phyloP scores from a whole-genome alignment of 2,797 vertebrate genomes.

The Neopelma chrysocephalum region DNA sequence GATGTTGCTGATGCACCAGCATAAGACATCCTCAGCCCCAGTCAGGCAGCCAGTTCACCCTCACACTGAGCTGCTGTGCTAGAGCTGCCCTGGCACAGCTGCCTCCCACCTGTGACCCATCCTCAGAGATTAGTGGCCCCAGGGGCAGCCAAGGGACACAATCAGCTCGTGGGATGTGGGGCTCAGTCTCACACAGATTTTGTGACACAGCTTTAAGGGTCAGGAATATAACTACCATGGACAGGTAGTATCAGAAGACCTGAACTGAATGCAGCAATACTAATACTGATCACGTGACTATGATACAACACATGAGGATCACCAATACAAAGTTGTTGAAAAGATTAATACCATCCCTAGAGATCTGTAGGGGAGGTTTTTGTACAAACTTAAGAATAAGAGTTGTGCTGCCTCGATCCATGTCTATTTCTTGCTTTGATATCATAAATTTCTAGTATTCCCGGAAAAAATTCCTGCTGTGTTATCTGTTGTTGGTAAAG shows the following conservation, averaged over 20 bases:
- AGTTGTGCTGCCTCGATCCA: background rate
- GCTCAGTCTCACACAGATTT: background rate
- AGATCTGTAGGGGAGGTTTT: background rate
- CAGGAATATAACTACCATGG: background rate
- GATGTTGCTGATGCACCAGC: background rate
- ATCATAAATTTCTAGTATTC: background rate
- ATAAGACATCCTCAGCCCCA: background rate
- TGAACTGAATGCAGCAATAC: background rate
- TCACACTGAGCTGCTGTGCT: background rate
- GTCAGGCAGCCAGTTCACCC: background rate
- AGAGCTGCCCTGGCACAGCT: background rate
- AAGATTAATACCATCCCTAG: background rate
- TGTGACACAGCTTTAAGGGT: background rate
- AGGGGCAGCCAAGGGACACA: fast-evolving
- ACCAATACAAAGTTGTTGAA: background rate
- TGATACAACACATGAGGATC: background rate
- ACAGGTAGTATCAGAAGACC: background rate
- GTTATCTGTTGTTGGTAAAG: background rate
- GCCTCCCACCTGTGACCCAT: background rate
- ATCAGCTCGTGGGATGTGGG: background rate
- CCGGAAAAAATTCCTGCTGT: background rate
- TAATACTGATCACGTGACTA: background rate
- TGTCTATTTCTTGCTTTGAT: background rate
- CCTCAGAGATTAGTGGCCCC: background rate
- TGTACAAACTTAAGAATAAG: background rate